Evolutionary conservation across 2,888 invertebrate species (phyloP), one percentile per base, ranked within the genome.

Genomic region (Odontomyia ornata): DNA sequence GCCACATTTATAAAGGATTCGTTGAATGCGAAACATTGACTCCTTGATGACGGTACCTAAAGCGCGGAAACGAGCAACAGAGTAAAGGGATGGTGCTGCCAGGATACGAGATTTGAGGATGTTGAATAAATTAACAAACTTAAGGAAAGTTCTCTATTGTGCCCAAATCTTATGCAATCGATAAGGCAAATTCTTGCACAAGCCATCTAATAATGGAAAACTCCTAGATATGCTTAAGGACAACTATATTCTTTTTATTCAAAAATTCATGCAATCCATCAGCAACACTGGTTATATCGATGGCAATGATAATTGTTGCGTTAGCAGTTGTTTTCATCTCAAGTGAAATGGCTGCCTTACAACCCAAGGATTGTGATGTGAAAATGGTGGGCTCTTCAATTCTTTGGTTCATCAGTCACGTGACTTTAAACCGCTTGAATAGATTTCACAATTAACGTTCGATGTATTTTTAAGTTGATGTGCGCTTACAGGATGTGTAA

Each of bases 1-100:
- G 76, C 77, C 79, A 75, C 79, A 79, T 79, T 79, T 79, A 79
- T 79, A 77, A 79, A 71, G 76, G 73, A 36, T 75, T 36, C 56
- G 15, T 69, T 25, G 23, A 13, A 67, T 27, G 25, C 28, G 56
- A 57, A 72, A 72, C 57, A 18, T 56, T 52, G 27, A 47, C 56
- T 30, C 46, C 11, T 7, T 18, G 13, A 21, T 67, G 57, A 23
- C 15, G 36, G 9, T 36, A 36, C 5, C 36, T 56, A n/a, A 3
- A 43, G 47, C 69, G 46, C 4, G 46, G 43, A 23, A 0, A 47
- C n/a, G 46, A 25, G 23, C 25, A 60, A 60, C 25, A 60, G 67
- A n/a, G n/a, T n/a, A n/a, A n/a, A 43, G 11, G 21, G 18, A 25
- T 23, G 47, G 46, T 47, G 69, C 43, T 47, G 47, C 43, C 69